phyloP scores from a whole-genome alignment of 2,113 vertebrate genomes.

The Pantherophis guttatus region DNA sequence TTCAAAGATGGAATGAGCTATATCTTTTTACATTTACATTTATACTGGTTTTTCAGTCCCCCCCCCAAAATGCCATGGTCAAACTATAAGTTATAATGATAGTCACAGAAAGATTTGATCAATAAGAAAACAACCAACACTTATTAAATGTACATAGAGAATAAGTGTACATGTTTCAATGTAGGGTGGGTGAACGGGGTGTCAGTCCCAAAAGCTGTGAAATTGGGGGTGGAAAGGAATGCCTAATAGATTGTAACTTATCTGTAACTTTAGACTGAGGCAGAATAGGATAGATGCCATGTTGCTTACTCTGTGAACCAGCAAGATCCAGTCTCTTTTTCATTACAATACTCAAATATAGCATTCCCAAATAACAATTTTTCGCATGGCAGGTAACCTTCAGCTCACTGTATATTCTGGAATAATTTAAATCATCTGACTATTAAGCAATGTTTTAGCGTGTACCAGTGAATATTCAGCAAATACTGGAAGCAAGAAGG shows the following conservation, averaged over 20 bases:
- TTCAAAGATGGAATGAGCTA: constrained; percentile 76
- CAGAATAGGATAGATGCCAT: constrained; percentile 10
- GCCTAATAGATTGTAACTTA: constrained; percentile 38
- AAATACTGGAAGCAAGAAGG: not conserved
- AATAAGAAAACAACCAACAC: constrained; percentile 36
- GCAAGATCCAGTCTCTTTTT: not conserved
- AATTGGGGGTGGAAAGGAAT: constrained; percentile 18
- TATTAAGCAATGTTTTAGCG: not conserved
- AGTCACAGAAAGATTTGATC: constrained; percentile 47
- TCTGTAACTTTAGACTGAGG: constrained; percentile 7
- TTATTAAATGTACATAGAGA: constrained; percentile 44
- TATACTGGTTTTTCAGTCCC: constrained; percentile 63
- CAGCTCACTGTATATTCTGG: not conserved
- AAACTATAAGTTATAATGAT: constrained; percentile 68
- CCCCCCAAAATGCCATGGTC: constrained; percentile 62
- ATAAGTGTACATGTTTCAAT: constrained; percentile 37
- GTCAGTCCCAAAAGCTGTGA: constrained; percentile 32
- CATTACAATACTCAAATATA: not conserved
- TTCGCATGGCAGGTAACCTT: not conserved
- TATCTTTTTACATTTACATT: constrained; percentile 79
- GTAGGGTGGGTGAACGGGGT: not conserved
- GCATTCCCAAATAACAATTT: not conserved
- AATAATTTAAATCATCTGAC: not conserved
- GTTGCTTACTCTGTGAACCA: constrained; percentile 23
- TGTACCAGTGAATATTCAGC: not conserved